Conservation (phyloP, 1,140 invertebrate species). For the Orius laevigatus region DNA sequence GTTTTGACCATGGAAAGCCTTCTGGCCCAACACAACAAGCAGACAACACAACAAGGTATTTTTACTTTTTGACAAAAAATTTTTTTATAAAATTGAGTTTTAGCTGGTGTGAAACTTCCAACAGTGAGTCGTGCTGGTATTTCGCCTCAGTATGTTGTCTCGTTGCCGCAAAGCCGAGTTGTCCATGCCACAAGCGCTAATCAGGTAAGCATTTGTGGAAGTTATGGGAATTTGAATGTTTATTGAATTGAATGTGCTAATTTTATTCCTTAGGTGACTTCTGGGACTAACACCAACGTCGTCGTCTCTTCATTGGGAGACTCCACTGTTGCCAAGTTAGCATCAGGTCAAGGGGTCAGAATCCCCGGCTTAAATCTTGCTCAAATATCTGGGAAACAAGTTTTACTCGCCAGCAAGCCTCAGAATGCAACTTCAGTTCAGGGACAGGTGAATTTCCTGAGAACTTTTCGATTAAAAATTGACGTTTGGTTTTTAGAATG, state of each 20-base stretch:
- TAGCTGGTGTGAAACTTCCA: slow-evolving; percentile 9
- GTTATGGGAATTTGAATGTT: neutral
- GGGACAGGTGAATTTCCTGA: slow-evolving; percentile 14
- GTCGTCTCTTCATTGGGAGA: slow-evolving; percentile 6
- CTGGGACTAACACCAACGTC: neutral
- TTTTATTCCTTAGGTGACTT: neutral
- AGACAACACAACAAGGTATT: slow-evolving; percentile 28
- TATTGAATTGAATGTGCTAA: neutral
- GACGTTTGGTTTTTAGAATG: slow-evolving; percentile 28
- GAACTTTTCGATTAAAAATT: slow-evolving; percentile 1
- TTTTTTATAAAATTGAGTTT: neutral
- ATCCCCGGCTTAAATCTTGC: slow-evolving; percentile 33
- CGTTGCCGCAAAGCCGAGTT: slow-evolving; percentile 20
- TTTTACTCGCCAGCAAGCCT: slow-evolving; percentile 38
- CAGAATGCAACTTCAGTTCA: slow-evolving; percentile 12
- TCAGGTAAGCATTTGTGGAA: slow-evolving; percentile 4
- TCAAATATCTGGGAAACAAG: slow-evolving; percentile 44
- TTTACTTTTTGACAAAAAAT: slow-evolving; percentile 1
- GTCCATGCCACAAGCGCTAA: slow-evolving; percentile 14
- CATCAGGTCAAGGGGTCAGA: slow-evolving; percentile 25
- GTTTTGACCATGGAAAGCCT: slow-evolving; percentile 50
- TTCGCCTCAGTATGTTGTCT: slow-evolving; percentile 21
- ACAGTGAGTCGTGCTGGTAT: slow-evolving; percentile 28
- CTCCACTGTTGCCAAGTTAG: slow-evolving; percentile 17
- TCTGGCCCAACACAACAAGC: slow-evolving; percentile 33